Evolutionary conservation across 2,888 invertebrate genomes (phyloP), one percentile per base, ranked within the genome.

Genomic region (Nymphalis polychloros): DNA sequence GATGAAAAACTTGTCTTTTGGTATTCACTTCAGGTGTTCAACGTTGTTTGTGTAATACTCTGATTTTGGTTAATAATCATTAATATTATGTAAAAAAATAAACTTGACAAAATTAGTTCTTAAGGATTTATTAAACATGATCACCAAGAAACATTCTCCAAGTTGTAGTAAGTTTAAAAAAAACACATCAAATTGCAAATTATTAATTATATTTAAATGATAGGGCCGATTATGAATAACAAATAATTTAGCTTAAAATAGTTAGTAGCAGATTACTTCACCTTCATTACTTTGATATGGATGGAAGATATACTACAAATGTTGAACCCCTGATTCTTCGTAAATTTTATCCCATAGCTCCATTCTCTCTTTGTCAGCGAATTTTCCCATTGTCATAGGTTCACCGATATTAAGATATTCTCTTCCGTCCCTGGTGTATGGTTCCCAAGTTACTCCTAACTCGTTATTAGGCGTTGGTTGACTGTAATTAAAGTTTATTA

Each of bases 291-390:
- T 20, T 13, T 17, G 53, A 17, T 31, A 31, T 13, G 52, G 27
- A 52, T 23, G 10, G 13, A 52, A 52, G 20, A 52, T 13, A 52
- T 55, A 23, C 2, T 23, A 1, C 41, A 57, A 20, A 41, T 57
- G 41, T 57, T 41, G 41, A 10, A 57, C 57, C 0, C 81, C 80
- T 5, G 83, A 84, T 8, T 87, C 85, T 6, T 75, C 80, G 67
- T 92, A 93, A 13, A 92, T 69, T 68, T 82, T 77, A 59, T 87
- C 81, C 93, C 93, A 93, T 23, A 93, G 86, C 3, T 82, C 79
- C 0, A 87, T 70, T 41, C 89, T 81, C 0, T 88, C 85, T 35
- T 75, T 76, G 19, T 88, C 78, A 2, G 89, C 74, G 57, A 80
- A 78, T 8, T 75, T 75, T 4, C 81, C 81, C 74, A 86, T 76